These are phyloP conservation scores for Chrysopilus asiliformis DNA, from an alignment of 2,888 invertebrate genomes.

Conservation along the genomic window DNA sequence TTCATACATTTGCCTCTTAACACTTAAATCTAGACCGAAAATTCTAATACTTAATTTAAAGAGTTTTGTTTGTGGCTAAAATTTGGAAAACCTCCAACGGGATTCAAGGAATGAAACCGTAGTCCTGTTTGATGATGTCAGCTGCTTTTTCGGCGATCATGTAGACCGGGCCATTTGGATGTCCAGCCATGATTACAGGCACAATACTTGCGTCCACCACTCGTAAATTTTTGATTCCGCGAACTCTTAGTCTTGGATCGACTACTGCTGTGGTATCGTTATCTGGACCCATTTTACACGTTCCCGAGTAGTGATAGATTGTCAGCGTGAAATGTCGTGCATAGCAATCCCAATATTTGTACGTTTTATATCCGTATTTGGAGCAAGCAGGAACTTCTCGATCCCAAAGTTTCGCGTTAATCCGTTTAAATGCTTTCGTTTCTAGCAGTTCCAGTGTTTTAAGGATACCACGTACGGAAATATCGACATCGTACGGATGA, in stretches of 20 bases:
- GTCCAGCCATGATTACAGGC: constrained; percentile 40
- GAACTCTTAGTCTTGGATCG: constrained; percentile 42
- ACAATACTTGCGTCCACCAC: constrained; percentile 45
- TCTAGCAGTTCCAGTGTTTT: constrained; percentile 39
- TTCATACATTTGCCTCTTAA: constrained; percentile 1
- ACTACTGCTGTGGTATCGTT: constrained; percentile 48
- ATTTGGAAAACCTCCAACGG: too few relatives aligned
- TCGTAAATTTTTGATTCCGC: constrained; percentile 38
- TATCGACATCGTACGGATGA: constrained; percentile 47
- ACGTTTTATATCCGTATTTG: constrained; percentile 37
- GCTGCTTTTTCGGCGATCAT: constrained; percentile 46
- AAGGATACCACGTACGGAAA: constrained; percentile 46
- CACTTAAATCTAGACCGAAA: too few relatives aligned
- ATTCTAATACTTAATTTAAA: too few relatives aligned
- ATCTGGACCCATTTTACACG: constrained; percentile 51
- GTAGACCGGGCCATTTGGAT: constrained; percentile 42
- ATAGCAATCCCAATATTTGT: constrained; percentile 53
- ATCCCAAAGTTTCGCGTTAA: constrained; percentile 41
- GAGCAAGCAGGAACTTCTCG: constrained; percentile 48
- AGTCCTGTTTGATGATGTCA: constrained; percentile 40
- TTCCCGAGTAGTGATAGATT: constrained; percentile 50
- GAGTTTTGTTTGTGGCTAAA: too few relatives aligned
- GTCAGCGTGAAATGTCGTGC: constrained; percentile 48
- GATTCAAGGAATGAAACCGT: constrained; percentile 28
- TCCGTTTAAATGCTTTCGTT: constrained; percentile 40